A percentile compares a stretch with the other conserved stretches of the same genome.
phyloP scores from a whole-genome alignment of 2,888 invertebrate species.

The Rhabditophanes sp. region DNA sequence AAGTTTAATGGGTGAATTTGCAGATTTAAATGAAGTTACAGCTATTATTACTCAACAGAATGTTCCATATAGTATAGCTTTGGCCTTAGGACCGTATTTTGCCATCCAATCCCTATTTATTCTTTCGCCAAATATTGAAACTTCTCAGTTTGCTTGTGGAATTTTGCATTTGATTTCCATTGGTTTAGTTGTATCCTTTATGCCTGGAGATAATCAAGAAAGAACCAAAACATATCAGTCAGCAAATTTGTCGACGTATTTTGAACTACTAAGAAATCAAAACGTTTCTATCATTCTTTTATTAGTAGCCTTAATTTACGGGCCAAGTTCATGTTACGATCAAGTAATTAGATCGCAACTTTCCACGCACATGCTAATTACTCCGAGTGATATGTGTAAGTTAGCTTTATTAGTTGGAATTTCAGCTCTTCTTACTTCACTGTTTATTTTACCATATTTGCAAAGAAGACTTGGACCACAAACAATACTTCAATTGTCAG shows the following conservation, averaged over 20 bases:
- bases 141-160: constrained; percentile 20
- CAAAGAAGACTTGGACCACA: constrained; percentile 21
- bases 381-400: constrained; percentile 23
- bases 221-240: constrained; percentile 4
- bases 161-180: constrained; percentile 13
- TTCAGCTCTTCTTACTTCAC: constrained; percentile 22
- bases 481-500: constrained; percentile 16
- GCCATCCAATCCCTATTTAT: constrained; percentile 22
- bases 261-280: constrained; percentile 16
- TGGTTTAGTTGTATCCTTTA: constrained; percentile 19
- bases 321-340: constrained; percentile 33
- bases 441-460: constrained; percentile 21
- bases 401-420: constrained; percentile 21
- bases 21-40: constrained; percentile 23
- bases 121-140: constrained; percentile 16
- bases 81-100: constrained; percentile 25
- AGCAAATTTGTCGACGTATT: constrained; percentile 10
- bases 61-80: constrained; percentile 30
- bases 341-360: constrained; percentile 23
- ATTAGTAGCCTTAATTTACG: constrained; percentile 18
- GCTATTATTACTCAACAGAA: constrained; percentile 23
- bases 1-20: constrained; percentile 23
- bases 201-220: constrained; percentile 17
- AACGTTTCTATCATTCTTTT: constrained; percentile 15
- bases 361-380: constrained; percentile 17